These are phyloP conservation scores for Tetropium fuscum DNA, from an alignment of 2,888 invertebrate species.

Conservation along the genomic window DNA sequence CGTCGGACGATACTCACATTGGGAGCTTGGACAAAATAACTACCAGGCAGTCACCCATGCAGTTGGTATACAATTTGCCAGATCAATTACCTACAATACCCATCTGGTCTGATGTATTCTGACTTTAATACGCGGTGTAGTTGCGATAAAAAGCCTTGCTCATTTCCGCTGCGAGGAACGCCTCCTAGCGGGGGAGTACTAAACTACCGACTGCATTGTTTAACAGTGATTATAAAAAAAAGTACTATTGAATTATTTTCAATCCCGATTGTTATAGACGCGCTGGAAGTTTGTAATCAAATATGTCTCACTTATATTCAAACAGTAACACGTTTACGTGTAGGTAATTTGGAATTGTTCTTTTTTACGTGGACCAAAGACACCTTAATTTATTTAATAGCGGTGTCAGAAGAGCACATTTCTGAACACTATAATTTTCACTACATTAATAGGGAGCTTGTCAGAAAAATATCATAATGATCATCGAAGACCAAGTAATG, in stretches of 20 bases:
- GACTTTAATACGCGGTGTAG: slow-evolving; percentile 57
- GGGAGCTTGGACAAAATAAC: slow-evolving; percentile 27
- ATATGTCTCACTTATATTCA: neutral
- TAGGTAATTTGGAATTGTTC: neutral
- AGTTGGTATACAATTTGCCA: slow-evolving; percentile 15
- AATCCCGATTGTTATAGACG: slow-evolving; percentile 5
- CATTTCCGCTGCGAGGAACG: slow-evolving; percentile 55
- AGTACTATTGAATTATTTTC: slow-evolving; percentile 12
- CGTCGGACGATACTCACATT: slow-evolving; percentile 32
- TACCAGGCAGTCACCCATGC: slow-evolving; percentile 39
- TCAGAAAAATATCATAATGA: slow-evolving; percentile 12
- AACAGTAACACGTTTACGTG: slow-evolving; percentile 3
- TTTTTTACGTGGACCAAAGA: slow-evolving; percentile 5
- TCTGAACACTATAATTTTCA: slow-evolving; percentile 15
- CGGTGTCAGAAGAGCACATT: neutral
- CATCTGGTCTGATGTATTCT: slow-evolving; percentile 48
- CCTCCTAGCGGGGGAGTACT: slow-evolving; percentile 54
- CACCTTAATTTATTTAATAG: slow-evolving; percentile 21
- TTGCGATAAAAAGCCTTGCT: slow-evolving; percentile 62
- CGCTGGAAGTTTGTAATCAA: neutral
- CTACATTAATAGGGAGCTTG: slow-evolving; percentile 1
- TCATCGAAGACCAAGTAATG: no score
- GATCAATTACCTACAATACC: slow-evolving; percentile 36
- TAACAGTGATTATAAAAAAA: slow-evolving; percentile 26
- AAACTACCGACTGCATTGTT: slow-evolving; percentile 46